Conservation (phyloP, 2,113 vertebrate genomes). For the Gyps fulvus region DNA sequence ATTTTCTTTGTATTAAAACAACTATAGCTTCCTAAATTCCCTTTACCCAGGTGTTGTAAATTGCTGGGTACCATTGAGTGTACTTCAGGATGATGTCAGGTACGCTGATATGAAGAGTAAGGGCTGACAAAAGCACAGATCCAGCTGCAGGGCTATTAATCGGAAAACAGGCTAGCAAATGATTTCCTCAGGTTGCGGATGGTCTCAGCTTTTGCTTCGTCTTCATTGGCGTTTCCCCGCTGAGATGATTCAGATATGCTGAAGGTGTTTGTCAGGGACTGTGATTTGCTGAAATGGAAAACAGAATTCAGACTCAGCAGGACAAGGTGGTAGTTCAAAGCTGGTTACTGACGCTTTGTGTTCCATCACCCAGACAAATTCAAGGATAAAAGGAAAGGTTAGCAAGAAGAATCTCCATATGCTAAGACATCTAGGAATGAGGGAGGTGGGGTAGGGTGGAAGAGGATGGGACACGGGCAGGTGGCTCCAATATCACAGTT, state of each 20-base stretch:
- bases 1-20: constrained; percentile 18
- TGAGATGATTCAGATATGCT: constrained; percentile 81
- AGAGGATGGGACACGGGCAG: not conserved
- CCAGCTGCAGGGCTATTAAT: constrained; percentile 66
- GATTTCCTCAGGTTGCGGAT: constrained; percentile 95
- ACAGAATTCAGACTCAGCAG: not conserved
- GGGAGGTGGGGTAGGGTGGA: not conserved
- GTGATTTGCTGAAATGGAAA: constrained; percentile 87
- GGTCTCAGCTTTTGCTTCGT: constrained; percentile 94
- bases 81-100: not conserved
- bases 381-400: not conserved
- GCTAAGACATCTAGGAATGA: not conserved
- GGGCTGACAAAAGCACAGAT: not conserved
- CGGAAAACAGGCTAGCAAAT: constrained; percentile 95
- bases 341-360: not conserved
- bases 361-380: not conserved
- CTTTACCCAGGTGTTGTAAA: constrained; percentile 26
- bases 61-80: not conserved
- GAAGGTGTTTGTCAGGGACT: constrained; percentile 95
- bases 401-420: not conserved
- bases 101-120: not conserved
- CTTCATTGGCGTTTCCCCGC: constrained; percentile 81
- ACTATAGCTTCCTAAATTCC: not conserved
- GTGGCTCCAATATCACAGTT: not conserved
- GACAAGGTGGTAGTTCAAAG: not conserved